Evolutionary conservation across 2,888 invertebrate genomes (phyloP).

Genomic region (Leptarthrus brevirostris): DNA sequence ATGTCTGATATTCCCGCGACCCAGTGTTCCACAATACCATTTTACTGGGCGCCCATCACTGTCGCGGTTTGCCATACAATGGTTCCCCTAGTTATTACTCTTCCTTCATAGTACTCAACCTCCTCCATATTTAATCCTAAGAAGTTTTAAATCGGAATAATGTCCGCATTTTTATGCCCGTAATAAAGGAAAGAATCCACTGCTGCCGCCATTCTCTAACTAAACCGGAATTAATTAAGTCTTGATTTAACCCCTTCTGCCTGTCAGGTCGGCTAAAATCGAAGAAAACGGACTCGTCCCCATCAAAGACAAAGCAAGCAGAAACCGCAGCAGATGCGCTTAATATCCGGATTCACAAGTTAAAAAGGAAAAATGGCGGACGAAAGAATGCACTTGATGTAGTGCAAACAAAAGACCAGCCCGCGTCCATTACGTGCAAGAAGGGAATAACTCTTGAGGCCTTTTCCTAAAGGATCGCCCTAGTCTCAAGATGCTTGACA

Average conservation of each 20-base stretch:
- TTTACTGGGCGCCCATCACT: neutral
- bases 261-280: conserved; percentile 16
- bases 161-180: conserved; percentile 14
- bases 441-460: conserved; percentile 22
- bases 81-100: conserved; percentile 1
- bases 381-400: conserved; percentile 23
- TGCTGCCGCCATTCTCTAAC: conserved; percentile 1
- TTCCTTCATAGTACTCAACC: neutral
- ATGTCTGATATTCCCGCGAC: neutral
- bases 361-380: conserved; percentile 21
- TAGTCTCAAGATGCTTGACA: neutral
- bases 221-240: conserved; percentile 34
- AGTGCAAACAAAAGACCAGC: conserved; percentile 9
- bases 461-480: neutral
- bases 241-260: conserved; percentile 31
- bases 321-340: conserved; percentile 27
- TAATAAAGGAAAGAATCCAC: neutral
- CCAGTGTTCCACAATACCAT: neutral
- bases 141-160: conserved; percentile 23
- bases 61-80: neutral
- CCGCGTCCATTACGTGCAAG: conserved; percentile 10
- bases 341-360: neutral
- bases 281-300: conserved; percentile 27
- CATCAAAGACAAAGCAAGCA: neutral
- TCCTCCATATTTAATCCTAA: neutral